A percentile compares a stretch with the other conserved stretches of the same genome.
These are phyloP conservation scores for Anoplophora glabripennis DNA, from an alignment of 1,140 invertebrate genomes.

Conservation along the genomic window DNA sequence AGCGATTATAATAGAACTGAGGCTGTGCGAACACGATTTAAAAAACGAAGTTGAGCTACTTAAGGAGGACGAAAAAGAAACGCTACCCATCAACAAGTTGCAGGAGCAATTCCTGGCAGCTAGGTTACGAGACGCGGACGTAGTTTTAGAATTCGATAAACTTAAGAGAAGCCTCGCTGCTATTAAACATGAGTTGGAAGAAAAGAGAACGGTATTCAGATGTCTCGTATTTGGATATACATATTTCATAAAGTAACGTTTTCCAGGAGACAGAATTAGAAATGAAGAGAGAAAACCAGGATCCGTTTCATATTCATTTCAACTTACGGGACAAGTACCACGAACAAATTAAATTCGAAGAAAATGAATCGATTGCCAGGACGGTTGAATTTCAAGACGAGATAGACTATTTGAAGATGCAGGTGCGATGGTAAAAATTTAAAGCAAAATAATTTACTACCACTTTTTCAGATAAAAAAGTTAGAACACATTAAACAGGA, in stretches of 20 bases:
- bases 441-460: background rate
- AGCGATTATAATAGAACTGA: slow-evolving; percentile 13
- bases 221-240: background rate
- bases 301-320: slow-evolving; percentile 1
- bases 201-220: slow-evolving; percentile 14
- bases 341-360: slow-evolving; percentile 14
- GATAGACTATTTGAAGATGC: slow-evolving; percentile 18
- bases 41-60: slow-evolving; percentile 24
- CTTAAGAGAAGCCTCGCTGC: slow-evolving; percentile 20
- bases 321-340: slow-evolving; percentile 4
- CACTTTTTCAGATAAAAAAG: slow-evolving; percentile 12
- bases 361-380: slow-evolving; percentile 8
- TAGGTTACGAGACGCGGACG: slow-evolving; percentile 25
- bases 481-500: slow-evolving; percentile 20
- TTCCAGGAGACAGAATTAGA: background rate
- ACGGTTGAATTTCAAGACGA: slow-evolving; percentile 19
- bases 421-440: slow-evolving; percentile 2
- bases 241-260: slow-evolving; percentile 2
- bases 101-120: slow-evolving; percentile 25
- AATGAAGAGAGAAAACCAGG: background rate
- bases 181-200: slow-evolving; percentile 24
- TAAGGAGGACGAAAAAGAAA: slow-evolving; percentile 7
- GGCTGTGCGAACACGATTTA: slow-evolving; percentile 10
- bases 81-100: slow-evolving; percentile 10
- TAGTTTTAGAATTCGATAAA: slow-evolving; percentile 26